Evolutionary conservation across 2,113 vertebrate genomes (phyloP).

Genomic region (Pimephales promelas): DNA sequence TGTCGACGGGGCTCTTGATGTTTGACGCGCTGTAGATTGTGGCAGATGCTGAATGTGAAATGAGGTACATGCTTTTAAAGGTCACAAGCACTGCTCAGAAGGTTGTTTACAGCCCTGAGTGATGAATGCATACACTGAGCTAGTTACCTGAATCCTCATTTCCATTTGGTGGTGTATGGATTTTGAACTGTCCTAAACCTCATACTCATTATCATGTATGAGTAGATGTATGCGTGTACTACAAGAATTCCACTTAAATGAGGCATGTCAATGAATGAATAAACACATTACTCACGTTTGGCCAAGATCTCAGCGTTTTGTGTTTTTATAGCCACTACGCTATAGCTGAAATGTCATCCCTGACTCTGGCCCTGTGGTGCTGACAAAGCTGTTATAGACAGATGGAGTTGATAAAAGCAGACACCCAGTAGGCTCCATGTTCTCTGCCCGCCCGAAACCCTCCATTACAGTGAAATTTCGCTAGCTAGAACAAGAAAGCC

Average conservation of each 20-base stretch:
- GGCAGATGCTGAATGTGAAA: constrained; percentile 21
- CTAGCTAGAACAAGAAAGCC: constrained; percentile 22
- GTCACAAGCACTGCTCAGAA: constrained; percentile 32
- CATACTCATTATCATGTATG: background rate
- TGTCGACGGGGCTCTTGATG: constrained; percentile 15
- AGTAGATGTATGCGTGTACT: background rate
- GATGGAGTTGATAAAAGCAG: constrained; percentile 38
- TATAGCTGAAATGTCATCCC: constrained; percentile 60
- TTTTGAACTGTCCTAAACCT: background rate
- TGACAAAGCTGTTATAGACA: constrained; percentile 63
- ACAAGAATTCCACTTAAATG: constrained; percentile 26
- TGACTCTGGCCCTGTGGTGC: constrained; percentile 56
- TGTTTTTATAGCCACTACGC: constrained; percentile 37
- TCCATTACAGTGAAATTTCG: constrained; percentile 40
- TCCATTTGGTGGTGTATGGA: background rate
- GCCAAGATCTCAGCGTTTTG: constrained; percentile 4
- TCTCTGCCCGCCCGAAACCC: constrained; percentile 33
- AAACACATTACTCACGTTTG: constrained; percentile 22
- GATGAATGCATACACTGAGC: background rate
- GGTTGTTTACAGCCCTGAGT: constrained; percentile 29
- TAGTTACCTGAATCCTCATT: constrained; percentile 35
- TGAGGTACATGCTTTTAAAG: constrained; percentile 48
- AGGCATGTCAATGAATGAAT: constrained; percentile 38
- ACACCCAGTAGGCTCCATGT: constrained; percentile 35
- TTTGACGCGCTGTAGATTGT: constrained; percentile 27